Evolutionary conservation across 2,797 vertebrate species (phyloP).

Genomic region (Threskiornis aethiopicus): DNA sequence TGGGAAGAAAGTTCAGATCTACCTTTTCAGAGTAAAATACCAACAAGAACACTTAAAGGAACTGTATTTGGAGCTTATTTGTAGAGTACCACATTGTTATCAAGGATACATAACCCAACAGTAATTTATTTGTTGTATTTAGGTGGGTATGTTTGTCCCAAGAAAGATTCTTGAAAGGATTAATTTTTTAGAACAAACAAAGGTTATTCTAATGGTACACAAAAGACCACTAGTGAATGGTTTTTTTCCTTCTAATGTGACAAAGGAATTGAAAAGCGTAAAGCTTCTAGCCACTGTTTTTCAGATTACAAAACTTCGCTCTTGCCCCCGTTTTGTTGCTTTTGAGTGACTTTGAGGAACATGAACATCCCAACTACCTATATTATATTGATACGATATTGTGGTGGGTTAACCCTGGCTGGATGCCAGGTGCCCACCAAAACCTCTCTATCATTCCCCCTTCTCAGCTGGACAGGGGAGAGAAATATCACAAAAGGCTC

Average conservation of each 20-base stretch:
- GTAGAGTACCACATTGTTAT: background rate
- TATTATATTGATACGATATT: background rate
- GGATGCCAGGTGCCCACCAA: too few relatives aligned
- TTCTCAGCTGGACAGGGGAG: too few relatives aligned
- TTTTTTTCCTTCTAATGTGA: background rate
- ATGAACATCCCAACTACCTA: background rate
- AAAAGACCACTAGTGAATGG: background rate
- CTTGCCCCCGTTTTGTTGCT: background rate
- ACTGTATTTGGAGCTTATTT: background rate
- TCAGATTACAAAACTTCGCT: background rate
- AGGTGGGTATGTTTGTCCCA: background rate
- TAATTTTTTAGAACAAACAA: background rate
- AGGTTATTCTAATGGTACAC: background rate
- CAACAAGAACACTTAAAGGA: background rate
- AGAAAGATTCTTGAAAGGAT: background rate
- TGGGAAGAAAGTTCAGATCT: background rate
- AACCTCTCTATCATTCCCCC: too few relatives aligned
- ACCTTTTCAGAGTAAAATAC: background rate
- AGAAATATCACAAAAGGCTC: too few relatives aligned
- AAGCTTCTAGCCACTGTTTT: background rate
- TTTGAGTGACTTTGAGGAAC: background rate
- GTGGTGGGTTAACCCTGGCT: too few relatives aligned
- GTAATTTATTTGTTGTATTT: background rate
- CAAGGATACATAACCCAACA: background rate
- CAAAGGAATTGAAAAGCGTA: background rate